Evolutionary conservation across 2,797 vertebrate species (phyloP), one percentile per base, ranked within the genome.

Genomic region (Lacerta bilineata): DNA sequence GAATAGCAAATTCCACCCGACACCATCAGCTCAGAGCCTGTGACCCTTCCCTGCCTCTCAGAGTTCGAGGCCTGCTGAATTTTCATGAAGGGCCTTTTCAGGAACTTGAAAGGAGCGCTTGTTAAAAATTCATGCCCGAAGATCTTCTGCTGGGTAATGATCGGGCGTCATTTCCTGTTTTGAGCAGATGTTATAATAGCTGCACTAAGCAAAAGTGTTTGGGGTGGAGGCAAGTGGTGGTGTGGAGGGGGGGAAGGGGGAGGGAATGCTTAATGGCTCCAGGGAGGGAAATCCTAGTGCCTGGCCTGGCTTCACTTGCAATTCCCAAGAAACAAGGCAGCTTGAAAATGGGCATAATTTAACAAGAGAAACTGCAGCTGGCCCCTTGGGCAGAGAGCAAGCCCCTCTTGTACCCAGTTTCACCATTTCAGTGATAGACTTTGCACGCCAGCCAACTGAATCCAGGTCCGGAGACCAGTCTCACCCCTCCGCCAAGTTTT

Each of bases 211-310:
- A 46, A 5, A 55, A 50, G 39, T 23, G 4, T 10, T 27, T 41
- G 82, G 82, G 92, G 89, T 86, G 90, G 83, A 88, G 83, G 88
- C 87, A 91, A 86, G 59, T 2, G n/a, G 66, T 50, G 33, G 33
- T 2, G 1, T 1, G 27, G 20, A 7, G 11, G 64, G 41, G 27
- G 23, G 23, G 50, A 20, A 33, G 13, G 59, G 9, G 25, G 33
- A 0, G 80, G 64, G 25, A 46, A 29, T 64, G 8, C 9, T 74
- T 36, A 23, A 18, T 74, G 20, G 10, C 6, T 69, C 6, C 18
- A 29, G 39, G 33, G 20, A 23, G 50, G 5, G 33, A 9, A 68
- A n/a, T 8, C 33, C 6, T 74, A 46, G 6, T 59, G 7, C 11
- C 33, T 13, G 18, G 25, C 17, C n/a, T 41, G 27, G 23, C 11